A percentile compares a stretch with the other conserved stretches of the same genome.
Evolutionary conservation across 2,113 vertebrate genomes (phyloP).

Genomic region (Collichthys lucidus): DNA sequence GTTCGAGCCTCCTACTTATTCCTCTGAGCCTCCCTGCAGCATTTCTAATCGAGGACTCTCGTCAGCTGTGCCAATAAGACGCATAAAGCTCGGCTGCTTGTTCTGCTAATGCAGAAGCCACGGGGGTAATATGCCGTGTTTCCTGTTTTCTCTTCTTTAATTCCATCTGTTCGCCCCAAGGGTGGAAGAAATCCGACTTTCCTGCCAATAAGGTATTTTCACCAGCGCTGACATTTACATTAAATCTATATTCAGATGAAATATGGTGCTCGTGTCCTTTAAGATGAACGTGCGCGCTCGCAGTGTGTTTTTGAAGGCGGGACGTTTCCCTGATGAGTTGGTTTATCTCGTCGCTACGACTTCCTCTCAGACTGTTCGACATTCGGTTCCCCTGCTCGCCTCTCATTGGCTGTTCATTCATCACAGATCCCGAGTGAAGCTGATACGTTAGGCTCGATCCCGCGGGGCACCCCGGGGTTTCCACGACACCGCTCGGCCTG

Average conservation of each 20-base stretch:
- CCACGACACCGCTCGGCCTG: neutral
- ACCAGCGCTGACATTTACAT: neutral
- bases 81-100: neutral
- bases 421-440: neutral
- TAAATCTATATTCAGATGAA: neutral
- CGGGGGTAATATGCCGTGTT: neutral
- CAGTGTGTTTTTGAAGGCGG: neutral
- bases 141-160: neutral
- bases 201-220: neutral
- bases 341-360: too few species aligned
- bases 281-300: neutral
- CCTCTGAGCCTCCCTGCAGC: too few species aligned
- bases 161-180: neutral
- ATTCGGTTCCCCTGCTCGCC: neutral
- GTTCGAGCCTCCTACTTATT: neutral
- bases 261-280: neutral
- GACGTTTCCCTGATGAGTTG: neutral
- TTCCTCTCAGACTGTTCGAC: neutral
- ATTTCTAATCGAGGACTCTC: neutral
- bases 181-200: neutral
- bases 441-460: too few species aligned
- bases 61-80: neutral
- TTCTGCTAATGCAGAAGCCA: too few species aligned
- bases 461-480: rapidly evolving
- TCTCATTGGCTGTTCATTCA: neutral